A percentile compares a stretch with the other conserved stretches of the same genome.
Conservation (phyloP, 2,113 vertebrate genomes). For the Tretioscincus oriximinensis region DNA sequence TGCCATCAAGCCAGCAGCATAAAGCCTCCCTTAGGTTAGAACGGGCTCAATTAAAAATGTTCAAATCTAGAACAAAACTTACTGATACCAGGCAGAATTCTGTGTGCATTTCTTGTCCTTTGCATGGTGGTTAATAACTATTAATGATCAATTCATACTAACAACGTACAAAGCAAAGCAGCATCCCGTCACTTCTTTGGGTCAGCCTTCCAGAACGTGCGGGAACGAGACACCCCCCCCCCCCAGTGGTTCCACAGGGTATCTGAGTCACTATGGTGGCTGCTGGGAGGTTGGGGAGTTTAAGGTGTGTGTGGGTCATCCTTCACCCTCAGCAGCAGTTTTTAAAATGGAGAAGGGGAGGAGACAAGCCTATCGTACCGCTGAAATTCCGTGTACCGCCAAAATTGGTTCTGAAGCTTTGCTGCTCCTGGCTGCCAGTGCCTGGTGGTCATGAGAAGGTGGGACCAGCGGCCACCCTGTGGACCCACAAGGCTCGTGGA, state of each 20-base stretch:
- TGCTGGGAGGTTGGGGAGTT: neutral
- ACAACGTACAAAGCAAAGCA: neutral
- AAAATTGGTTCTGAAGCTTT: neutral
- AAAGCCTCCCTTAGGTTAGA: too few relatives aligned
- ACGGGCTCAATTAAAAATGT: too few relatives aligned
- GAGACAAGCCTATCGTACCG: neutral
- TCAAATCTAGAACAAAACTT: too few relatives aligned
- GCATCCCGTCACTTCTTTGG: too few relatives aligned
- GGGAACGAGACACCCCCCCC: fast-evolving
- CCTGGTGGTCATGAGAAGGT: neutral
- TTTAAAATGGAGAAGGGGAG: too few relatives aligned
- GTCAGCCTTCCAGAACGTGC: neutral
- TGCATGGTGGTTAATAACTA: too few relatives aligned
- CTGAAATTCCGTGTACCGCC: neutral
- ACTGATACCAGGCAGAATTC: too few relatives aligned
- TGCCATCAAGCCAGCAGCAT: too few relatives aligned
- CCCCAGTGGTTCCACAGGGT: neutral
- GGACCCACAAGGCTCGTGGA: too few relatives aligned
- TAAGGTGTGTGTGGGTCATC: too few relatives aligned
- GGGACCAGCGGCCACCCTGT: neutral
- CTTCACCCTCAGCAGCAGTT: neutral
- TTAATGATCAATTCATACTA: too few relatives aligned
- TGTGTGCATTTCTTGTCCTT: too few relatives aligned
- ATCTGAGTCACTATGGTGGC: neutral
- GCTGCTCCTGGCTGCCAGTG: neutral